A percentile compares a stretch with the other conserved stretches of the same genome.
Conservation (phyloP, 2,888 invertebrate genomes). For the Sisyra terminalis region DNA sequence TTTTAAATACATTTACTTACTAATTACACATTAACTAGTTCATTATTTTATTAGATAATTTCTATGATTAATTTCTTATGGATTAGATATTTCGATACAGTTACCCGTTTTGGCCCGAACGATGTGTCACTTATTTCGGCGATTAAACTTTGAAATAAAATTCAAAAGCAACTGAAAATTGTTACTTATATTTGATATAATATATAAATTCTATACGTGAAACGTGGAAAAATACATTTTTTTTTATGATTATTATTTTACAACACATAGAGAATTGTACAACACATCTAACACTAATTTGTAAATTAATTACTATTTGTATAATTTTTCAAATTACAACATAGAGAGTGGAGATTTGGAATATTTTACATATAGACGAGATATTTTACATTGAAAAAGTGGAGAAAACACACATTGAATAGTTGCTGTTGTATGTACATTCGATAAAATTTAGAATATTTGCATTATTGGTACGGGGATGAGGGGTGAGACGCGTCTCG, state of each 20-base stretch:
- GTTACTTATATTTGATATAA: neutral
- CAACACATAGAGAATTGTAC: too few relatives aligned
- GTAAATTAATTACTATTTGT: neutral
- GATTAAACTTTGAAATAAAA: conserved; percentile 9
- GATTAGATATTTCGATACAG: conserved; percentile 6
- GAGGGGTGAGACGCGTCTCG: neutral
- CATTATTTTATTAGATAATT: neutral
- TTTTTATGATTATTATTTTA: neutral
- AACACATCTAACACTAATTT: neutral
- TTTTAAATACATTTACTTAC: conserved; percentile 1
- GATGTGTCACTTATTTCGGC: conserved; percentile 9
- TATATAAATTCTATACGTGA: neutral
- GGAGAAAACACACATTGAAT: neutral
- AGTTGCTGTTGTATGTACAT: neutral
- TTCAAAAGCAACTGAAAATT: conserved; percentile 10
- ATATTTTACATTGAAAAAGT: conserved; percentile 1
- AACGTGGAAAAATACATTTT: neutral
- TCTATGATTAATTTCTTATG: neutral
- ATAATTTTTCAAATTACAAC: neutral
- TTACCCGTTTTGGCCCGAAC: conserved; percentile 15
- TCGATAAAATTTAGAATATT: conserved; percentile 3
- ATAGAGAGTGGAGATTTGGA: too few relatives aligned
- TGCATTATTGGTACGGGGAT: neutral
- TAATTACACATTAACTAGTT: neutral
- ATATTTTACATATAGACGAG: neutral